Evolutionary conservation across 2,113 vertebrate species (phyloP), one percentile per base, ranked within the genome.

Genomic region (Talpa occidentalis): DNA sequence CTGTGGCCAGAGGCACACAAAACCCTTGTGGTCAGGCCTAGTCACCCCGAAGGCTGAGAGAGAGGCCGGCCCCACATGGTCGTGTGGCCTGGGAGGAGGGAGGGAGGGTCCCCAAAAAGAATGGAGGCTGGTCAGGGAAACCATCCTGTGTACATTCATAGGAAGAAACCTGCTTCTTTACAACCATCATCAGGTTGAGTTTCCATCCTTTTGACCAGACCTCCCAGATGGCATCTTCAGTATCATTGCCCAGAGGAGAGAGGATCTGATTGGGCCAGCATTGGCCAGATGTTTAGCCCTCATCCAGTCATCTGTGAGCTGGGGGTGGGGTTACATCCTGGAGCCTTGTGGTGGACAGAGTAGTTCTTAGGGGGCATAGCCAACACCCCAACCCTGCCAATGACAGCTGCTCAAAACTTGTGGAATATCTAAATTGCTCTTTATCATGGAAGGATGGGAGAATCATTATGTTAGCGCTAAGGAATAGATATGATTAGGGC

Each of bases 141-240:
- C 26, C 16, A 52, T 11, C 19, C 28, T 14, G 0, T 16, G 5
- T 21, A 14, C 59, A 17, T 26, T 28, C 12, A 0, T 21, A 4
- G 72, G 82, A 21, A 70, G 22, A 47, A 49, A 24, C 30, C 24
- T 28, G 11, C 66, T 32, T 22, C 59, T 44, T 49, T 14, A 9
- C 69, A 62, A 35, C 32, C 4, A 15, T 4, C 54, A 2, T 66
- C 42, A 21, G 1, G 35, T 30, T 78, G n/a, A 56, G 11, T 52
- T 76, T 56, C 67, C 24, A 24, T 28, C 47, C 24, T 6, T 62
- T 28, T 28, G 16, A 40, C 47, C 32, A 59, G 49, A 52, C 17
- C 52, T 28, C 47, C 26, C 77, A 70, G 64, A 16, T 3, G 6
- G 59, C 44, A 56, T 21, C 32, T 78, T 67, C 35, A 69, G 66